A percentile compares a stretch with the other conserved stretches of the same genome.
Conservation (phyloP, 2,113 vertebrate species). For the Nyctibius bracteatus region DNA sequence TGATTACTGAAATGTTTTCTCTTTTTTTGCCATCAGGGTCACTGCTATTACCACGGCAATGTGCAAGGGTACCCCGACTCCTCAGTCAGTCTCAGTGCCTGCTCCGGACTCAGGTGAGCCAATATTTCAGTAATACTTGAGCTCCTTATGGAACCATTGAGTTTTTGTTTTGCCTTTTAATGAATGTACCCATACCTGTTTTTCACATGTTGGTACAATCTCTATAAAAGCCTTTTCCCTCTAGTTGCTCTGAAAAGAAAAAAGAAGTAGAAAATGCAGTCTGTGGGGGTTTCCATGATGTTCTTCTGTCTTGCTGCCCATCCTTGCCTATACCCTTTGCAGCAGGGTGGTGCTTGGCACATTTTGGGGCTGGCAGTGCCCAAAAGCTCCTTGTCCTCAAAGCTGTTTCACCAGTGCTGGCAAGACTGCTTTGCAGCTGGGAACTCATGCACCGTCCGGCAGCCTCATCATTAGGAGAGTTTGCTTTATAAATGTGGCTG, state of each 20-base stretch:
- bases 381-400: background rate
- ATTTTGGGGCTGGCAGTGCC: background rate
- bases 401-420: background rate
- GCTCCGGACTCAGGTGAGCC: conserved; percentile 74
- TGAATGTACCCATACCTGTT: rapidly evolving
- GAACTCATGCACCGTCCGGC: background rate
- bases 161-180: background rate
- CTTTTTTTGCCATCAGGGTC: conserved; percentile 44
- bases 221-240: background rate
- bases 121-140: rapidly evolving
- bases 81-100: conserved; percentile 68
- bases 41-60: conserved; percentile 71
- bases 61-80: conserved; percentile 60
- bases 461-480: background rate
- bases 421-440: background rate
- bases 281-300: background rate
- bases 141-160: background rate
- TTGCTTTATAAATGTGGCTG: background rate
- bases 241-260: background rate
- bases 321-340: background rate
- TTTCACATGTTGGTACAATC: background rate
- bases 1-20: background rate
- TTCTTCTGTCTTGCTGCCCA: background rate
- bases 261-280: rapidly evolving
- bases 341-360: background rate